Conservation (phyloP, 2,888 invertebrate genomes). For the Chrysotoxum bicinctum region DNA sequence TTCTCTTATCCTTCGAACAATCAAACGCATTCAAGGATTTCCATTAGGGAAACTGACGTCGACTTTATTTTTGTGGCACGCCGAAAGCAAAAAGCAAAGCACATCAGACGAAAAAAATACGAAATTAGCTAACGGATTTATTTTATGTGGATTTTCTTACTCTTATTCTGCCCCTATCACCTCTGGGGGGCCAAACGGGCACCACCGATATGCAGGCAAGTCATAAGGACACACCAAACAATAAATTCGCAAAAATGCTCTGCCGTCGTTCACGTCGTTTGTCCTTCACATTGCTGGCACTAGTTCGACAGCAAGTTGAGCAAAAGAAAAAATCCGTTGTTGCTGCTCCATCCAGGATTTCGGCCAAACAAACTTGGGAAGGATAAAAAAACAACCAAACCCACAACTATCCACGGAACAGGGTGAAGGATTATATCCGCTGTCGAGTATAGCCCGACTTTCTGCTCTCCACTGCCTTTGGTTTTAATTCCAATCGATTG, state of each 20-base stretch:
- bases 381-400: background rate
- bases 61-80: conserved; percentile 64
- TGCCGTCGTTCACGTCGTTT: conserved; percentile 20
- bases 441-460: conserved; percentile 17
- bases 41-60: conserved; percentile 65
- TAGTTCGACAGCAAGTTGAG: conserved; percentile 50
- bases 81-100: conserved; percentile 15
- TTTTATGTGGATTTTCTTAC: conserved; percentile 61
- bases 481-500: conserved; percentile 71
- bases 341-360: conserved; percentile 14
- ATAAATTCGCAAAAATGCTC: conserved; percentile 60
- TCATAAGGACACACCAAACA: conserved; percentile 59
- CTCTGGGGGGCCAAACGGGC: background rate
- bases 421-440: conserved; percentile 59
- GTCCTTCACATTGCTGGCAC: conserved; percentile 38
- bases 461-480: conserved; percentile 45
- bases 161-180: conserved; percentile 8
- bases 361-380: conserved; percentile 30
- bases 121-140: conserved; percentile 66
- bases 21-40: conserved; percentile 70
- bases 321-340: background rate
- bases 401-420: conserved; percentile 17
- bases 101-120: background rate
- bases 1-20: conserved; percentile 44
- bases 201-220: conserved; percentile 33